phyloP scores from a whole-genome alignment of 2,888 invertebrate species.

The Drosophila setosimentum region DNA sequence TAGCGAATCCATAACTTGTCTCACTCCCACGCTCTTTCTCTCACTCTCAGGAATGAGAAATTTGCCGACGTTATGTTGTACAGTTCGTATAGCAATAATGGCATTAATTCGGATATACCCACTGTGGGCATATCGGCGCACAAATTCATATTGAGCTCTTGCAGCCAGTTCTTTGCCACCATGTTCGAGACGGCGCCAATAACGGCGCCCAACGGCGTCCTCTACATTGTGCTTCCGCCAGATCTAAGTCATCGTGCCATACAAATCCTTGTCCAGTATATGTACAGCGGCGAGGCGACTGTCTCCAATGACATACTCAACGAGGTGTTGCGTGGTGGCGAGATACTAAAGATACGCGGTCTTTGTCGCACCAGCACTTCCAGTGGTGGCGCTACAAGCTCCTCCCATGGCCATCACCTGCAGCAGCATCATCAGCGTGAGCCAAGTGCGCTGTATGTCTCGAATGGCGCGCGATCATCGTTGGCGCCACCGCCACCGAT shows the following conservation, averaged over 20 bases:
- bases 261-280: constrained; percentile 93
- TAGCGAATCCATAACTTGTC: neutral
- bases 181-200: constrained; percentile 85
- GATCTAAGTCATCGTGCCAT: constrained; percentile 92
- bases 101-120: constrained; percentile 75
- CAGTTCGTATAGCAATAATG: constrained; percentile 87
- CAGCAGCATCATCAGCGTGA: constrained; percentile 56
- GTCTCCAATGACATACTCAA: constrained; percentile 94
- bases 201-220: constrained; percentile 85
- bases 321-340: constrained; percentile 92
- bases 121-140: constrained; percentile 93
- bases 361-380: constrained; percentile 88
- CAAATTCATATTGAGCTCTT: constrained; percentile 93
- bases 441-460: constrained; percentile 64
- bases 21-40: neutral
- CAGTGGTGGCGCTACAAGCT: constrained; percentile 34
- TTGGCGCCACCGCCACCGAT: constrained; percentile 55
- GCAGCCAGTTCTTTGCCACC: constrained; percentile 87
- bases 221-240: constrained; percentile 91
- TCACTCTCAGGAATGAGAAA: constrained; percentile 88
- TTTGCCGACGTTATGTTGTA: constrained; percentile 93
- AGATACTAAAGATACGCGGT: constrained; percentile 92
- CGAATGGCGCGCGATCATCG: constrained; percentile 68
- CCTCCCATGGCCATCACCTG: constrained; percentile 54
- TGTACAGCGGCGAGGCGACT: constrained; percentile 92